These are phyloP conservation scores for Leptodactylus fallax DNA, from an alignment of 2,797 vertebrate species.

Conservation along the genomic window DNA sequence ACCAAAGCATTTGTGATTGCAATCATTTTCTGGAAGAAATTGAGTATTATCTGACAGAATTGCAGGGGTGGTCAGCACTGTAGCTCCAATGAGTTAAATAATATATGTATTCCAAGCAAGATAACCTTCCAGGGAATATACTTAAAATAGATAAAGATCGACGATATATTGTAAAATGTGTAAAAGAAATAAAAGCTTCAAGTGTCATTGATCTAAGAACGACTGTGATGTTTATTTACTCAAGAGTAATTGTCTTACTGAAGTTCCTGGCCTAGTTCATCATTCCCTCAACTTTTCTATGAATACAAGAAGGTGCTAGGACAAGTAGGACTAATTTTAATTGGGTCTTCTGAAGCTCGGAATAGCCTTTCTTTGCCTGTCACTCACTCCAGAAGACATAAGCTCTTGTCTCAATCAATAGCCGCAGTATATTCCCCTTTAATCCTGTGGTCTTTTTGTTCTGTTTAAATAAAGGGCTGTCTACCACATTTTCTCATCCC, in stretches of 20 bases:
- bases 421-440: conserved; percentile 74
- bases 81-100: background rate
- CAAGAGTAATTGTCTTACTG: conserved; percentile 3
- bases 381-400: conserved; percentile 74
- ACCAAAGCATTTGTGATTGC: too few relatives aligned
- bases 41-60: too few relatives aligned
- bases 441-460: conserved; percentile 72
- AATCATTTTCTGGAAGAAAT: too few relatives aligned
- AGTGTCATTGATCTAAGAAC: conserved; percentile 13
- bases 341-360: conserved; percentile 72
- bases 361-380: conserved; percentile 73
- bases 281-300: conserved; percentile 29
- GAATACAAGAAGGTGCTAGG: conserved; percentile 40
- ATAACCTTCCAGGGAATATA: background rate
- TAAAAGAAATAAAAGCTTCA: too few relatives aligned
- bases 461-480: conserved; percentile 57
- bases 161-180: background rate
- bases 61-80: too few relatives aligned
- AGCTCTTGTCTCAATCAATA: conserved; percentile 76
- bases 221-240: conserved; percentile 32
- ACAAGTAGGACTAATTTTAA: conserved; percentile 73
- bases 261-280: conserved; percentile 24
- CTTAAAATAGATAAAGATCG: background rate
- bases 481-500: conserved; percentile 64
- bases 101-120: background rate